phyloP scores from a whole-genome alignment of 2,888 invertebrate species.

The Clepsis dumicolana region DNA sequence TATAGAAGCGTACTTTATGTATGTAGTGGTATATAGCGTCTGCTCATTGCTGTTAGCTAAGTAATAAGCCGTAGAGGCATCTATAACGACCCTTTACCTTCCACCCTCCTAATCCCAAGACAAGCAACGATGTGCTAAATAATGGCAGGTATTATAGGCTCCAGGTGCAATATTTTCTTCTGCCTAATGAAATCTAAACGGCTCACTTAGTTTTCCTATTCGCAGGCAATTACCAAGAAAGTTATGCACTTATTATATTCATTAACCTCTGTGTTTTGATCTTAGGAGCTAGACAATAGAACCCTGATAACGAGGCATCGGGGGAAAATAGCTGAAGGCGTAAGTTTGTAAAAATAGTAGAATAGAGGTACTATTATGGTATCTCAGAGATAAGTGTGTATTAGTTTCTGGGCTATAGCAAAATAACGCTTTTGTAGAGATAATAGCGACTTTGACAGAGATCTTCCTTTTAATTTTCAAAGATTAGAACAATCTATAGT shows the following conservation, averaged over 20 bases:
- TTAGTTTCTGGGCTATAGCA: too few relatives aligned
- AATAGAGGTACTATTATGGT: too few relatives aligned
- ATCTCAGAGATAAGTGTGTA: too few relatives aligned
- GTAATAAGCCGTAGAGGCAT: background rate
- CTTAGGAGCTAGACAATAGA: background rate
- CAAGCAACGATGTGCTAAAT: slow-evolving; percentile 28
- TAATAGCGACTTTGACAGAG: too few relatives aligned
- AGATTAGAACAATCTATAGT: too few relatives aligned
- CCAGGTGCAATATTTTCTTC: slow-evolving; percentile 26
- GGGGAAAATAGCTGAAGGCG: background rate
- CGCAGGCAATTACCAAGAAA: background rate
- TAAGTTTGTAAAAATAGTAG: background rate
- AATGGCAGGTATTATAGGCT: slow-evolving; percentile 28
- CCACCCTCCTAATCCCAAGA: slow-evolving; percentile 15
- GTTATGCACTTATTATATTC: background rate
- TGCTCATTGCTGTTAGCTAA: background rate
- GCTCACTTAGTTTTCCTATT: slow-evolving; percentile 17
- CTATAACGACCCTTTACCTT: background rate
- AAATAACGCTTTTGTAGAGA: too few relatives aligned
- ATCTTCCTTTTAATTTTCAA: too few relatives aligned
- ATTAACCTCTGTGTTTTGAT: background rate
- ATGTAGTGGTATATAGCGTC: too few relatives aligned
- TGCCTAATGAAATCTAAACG: slow-evolving; percentile 35
- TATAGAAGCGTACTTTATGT: too few relatives aligned
- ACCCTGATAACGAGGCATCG: background rate